Evolutionary conservation across 2,113 vertebrate species (phyloP), one percentile per base, ranked within the genome.

Genomic region (Gymnobelideus leadbeateri): DNA sequence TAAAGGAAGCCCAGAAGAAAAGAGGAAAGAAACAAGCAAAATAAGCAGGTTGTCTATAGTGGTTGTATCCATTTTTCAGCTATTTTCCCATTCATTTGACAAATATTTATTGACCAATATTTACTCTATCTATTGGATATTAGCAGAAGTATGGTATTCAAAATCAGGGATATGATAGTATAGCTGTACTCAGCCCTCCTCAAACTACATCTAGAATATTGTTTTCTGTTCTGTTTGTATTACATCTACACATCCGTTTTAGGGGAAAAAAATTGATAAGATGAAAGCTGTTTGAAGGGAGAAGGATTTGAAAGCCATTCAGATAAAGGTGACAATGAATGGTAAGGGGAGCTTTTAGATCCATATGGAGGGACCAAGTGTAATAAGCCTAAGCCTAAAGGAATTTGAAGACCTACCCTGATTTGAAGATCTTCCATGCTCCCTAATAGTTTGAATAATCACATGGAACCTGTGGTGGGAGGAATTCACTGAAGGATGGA

Each of bases 31-130:
- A 77, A 21, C 16, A n/a, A 23, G 43, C 2, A n/a, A 49, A 84
- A 68, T 68, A 68, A 37, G 14, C 28, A 77, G 0, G 21, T n/a
- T n/a, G 16, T 37, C 28, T 61, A 31, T 61, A 77, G 16, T 77
- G 14, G 37, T 21, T 77, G 61, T 89, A n/a, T 54, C 12, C 89
- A 8, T 91, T 94, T 52, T 21, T 68, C 50, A 91, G 84, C 23
- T 28, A 53, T 52, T 23, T 89, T 50, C 31, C 37, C 52, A 89
- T 68, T 94, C 54, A 53, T 94, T 8, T 46, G 43, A 51, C 24
- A 95, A 89, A 91, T 95, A 89, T 93, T 93, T 49, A 92, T 92
- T 57, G 77, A 84, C 16, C 4, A 52, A n/a, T 28, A 43, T 84
- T 43, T 84, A 43, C 1, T 84, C 12, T 77, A 19, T 77, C 68